These are phyloP conservation scores for Henricia sp. DNA, from an alignment of 53 echinoderm and acorn worm genomes.

Conservation along the genomic window DNA sequence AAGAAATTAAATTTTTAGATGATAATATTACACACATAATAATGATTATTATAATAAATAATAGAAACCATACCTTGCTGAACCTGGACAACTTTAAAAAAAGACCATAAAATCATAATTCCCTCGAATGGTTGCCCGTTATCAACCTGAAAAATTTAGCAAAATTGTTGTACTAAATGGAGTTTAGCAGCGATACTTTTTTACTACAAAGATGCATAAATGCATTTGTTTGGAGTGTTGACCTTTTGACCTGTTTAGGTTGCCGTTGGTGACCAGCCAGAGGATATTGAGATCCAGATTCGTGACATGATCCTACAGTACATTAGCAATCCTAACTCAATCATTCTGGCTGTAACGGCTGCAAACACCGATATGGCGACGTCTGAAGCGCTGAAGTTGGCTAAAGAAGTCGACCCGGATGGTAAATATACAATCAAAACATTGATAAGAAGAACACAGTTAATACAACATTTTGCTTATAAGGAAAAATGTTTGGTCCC, in stretches of 20 bases:
- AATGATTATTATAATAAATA: background rate
- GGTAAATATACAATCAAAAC: slow-evolving; percentile 45
- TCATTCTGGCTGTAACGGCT: slow-evolving; percentile 95
- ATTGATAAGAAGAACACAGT: background rate
- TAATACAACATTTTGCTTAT: no score
- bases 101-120: no score
- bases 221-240: background rate
- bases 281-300: slow-evolving; percentile 93
- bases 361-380: slow-evolving; percentile 99
- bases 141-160: background rate
- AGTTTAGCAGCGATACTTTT: background rate
- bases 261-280: slow-evolving; percentile 96
- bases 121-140: no score
- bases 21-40: background rate
- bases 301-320: slow-evolving; percentile 86
- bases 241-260: slow-evolving; percentile 60
- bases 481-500: no score
- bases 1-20: background rate
- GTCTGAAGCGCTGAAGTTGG: slow-evolving; percentile 92
- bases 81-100: no score
- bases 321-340: slow-evolving; percentile 94
- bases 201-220: no score
- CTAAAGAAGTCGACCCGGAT: slow-evolving; percentile 97
- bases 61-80: no score
- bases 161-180: background rate